Evolutionary conservation across 2,888 invertebrate genomes (phyloP).

Genomic region (Synanthedon vespiformis): DNA sequence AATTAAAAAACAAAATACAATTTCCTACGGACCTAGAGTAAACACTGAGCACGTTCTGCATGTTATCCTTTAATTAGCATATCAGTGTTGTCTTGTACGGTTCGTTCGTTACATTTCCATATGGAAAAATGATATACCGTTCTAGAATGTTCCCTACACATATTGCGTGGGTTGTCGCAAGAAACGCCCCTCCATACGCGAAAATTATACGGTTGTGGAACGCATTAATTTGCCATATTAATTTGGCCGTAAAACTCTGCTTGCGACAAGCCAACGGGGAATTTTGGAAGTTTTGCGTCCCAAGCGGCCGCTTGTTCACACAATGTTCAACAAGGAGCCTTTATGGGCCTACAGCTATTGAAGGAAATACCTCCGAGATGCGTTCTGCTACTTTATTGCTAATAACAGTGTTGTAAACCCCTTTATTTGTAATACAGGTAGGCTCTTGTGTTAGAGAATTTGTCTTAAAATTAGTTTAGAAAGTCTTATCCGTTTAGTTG

Average conservation of each 20-base stretch:
- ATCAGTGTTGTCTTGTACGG: slow-evolving; percentile 64
- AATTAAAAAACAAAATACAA: slow-evolving; percentile 28
- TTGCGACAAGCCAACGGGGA: slow-evolving; percentile 61
- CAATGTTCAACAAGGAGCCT: slow-evolving; percentile 28
- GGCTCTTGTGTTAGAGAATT: slow-evolving; percentile 5
- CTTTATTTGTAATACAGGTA: slow-evolving; percentile 13
- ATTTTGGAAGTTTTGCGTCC: slow-evolving; percentile 61
- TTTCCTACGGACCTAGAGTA: slow-evolving; percentile 46
- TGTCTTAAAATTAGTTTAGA: not conserved
- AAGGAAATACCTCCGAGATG: slow-evolving; percentile 39
- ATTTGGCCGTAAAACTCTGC: slow-evolving; percentile 71
- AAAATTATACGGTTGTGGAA: slow-evolving; percentile 65
- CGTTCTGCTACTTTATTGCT: slow-evolving; percentile 44
- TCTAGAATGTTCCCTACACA: slow-evolving; percentile 19
- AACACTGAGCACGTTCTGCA: slow-evolving; percentile 45
- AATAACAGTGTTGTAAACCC: slow-evolving; percentile 45
- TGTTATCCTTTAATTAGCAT: slow-evolving; percentile 70
- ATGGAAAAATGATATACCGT: slow-evolving; percentile 64
- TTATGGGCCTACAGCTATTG: slow-evolving; percentile 49
- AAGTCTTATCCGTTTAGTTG: not conserved
- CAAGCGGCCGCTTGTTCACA: slow-evolving; percentile 63
- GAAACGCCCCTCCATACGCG: slow-evolving; percentile 48
- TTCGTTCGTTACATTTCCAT: slow-evolving; percentile 63
- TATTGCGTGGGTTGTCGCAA: slow-evolving; percentile 40
- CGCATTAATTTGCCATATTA: slow-evolving; percentile 73